Conservation (phyloP, 2,888 invertebrate genomes). For the Thymelicus acteon region DNA sequence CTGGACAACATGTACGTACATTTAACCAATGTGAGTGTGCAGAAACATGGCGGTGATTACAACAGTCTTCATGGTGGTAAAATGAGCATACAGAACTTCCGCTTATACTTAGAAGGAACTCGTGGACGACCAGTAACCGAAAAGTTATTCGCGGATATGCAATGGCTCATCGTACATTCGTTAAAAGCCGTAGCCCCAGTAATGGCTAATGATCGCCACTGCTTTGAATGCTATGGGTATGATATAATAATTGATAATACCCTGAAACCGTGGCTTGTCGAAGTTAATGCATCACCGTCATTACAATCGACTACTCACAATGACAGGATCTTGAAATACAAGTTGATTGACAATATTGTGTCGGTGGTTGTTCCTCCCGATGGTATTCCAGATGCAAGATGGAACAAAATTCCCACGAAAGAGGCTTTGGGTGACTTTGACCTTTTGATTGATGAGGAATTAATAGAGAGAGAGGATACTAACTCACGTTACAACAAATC, state of each 20-base stretch:
- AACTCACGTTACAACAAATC: constrained; percentile 41
- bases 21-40: constrained; percentile 96
- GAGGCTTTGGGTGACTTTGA: constrained; percentile 94
- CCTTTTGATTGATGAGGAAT: constrained; percentile 92
- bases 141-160: constrained; percentile 94
- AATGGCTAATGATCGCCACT: constrained; percentile 97
- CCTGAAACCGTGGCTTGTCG: constrained; percentile 97
- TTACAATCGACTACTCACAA: constrained; percentile 97
- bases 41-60: constrained; percentile 98
- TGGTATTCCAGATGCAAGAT: constrained; percentile 94
- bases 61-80: constrained; percentile 98
- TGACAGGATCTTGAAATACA: constrained; percentile 97
- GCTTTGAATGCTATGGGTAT: constrained; percentile 98
- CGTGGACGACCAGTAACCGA: constrained; percentile 95
- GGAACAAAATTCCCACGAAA: constrained; percentile 92
- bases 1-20: constrained; percentile 98
- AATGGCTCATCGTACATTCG: constrained; percentile 96
- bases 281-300: constrained; percentile 98
- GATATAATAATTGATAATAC: constrained; percentile 98
- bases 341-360: constrained; percentile 96
- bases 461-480: constrained; percentile 87
- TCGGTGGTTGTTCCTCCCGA: constrained; percentile 95
- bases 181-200: constrained; percentile 97
- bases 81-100: constrained; percentile 96
- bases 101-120: constrained; percentile 96